Evolutionary conservation across 2,113 vertebrate species (phyloP).

Genomic region (Probosciger aterrimus): DNA sequence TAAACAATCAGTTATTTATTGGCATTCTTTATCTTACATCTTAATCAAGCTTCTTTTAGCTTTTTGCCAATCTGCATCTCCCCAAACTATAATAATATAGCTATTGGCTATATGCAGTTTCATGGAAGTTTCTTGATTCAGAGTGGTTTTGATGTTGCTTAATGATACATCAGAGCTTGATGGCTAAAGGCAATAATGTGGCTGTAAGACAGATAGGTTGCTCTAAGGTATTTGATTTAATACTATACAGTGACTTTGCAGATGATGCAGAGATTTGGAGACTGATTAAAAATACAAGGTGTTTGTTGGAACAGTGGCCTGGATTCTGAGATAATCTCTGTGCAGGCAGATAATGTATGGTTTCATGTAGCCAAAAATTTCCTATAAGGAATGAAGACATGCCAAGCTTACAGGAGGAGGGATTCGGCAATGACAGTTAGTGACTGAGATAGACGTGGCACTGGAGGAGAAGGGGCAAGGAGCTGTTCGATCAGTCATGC

Average conservation of each 20-base stretch:
- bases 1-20: not conserved
- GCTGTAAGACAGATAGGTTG: not conserved
- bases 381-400: not conserved
- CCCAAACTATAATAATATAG: not conserved
- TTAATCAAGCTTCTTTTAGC: not conserved
- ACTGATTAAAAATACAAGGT: not conserved
- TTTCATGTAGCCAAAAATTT: not conserved
- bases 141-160: not conserved
- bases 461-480: not conserved
- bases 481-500: not conserved
- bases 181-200: not conserved
- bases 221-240: not conserved
- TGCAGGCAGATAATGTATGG: not conserved
- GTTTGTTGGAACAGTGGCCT: not conserved
- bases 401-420: not conserved
- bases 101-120: not conserved
- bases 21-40: not conserved
- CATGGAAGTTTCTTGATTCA: not conserved
- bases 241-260: not conserved
- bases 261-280: not conserved
- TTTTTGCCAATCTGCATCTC: not conserved
- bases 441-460: accelerated
- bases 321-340: not conserved
- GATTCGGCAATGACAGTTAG: not conserved
- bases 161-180: not conserved